Evolutionary conservation across 2,888 invertebrate genomes (phyloP).

Genomic region (Lasioglossum figueresi): DNA sequence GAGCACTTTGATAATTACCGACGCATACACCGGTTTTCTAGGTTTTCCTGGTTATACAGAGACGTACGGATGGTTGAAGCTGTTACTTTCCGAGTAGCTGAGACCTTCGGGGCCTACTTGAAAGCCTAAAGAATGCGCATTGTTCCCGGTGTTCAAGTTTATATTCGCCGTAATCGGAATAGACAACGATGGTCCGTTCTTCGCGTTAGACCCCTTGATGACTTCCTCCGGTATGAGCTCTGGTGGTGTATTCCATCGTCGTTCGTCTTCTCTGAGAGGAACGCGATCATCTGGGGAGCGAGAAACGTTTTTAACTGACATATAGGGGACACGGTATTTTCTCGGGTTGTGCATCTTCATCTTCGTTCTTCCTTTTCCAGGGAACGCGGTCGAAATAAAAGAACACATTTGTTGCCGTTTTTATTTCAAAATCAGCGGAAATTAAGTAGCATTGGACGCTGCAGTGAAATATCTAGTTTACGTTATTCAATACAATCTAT

Average conservation of each 20-base stretch:
- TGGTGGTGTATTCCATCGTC: conserved; percentile 75
- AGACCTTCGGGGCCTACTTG: conserved; percentile 75
- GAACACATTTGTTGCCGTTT: background rate
- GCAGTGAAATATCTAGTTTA: background rate
- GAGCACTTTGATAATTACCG: background rate
- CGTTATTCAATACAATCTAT: no score
- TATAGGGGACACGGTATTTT: background rate
- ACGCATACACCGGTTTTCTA: background rate
- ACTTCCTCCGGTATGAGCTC: conserved; percentile 69
- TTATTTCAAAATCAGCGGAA: background rate
- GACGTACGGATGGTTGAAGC: conserved; percentile 70
- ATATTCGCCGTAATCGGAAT: conserved; percentile 79
- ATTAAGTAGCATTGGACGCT: background rate
- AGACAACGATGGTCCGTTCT: conserved; percentile 72
- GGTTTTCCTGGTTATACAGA: background rate
- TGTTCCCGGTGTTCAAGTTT: conserved; percentile 75
- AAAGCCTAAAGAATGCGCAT: conserved; percentile 78
- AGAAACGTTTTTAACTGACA: conserved; percentile 18
- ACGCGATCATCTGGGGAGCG: conserved; percentile 70
- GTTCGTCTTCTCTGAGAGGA: conserved; percentile 68
- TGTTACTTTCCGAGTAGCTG: conserved; percentile 78
- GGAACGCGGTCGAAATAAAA: background rate
- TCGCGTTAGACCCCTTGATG: conserved; percentile 46
- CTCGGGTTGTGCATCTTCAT: background rate
- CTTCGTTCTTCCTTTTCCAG: background rate